Evolutionary conservation across 1,140 invertebrate genomes (phyloP).

Genomic region (Aphelenchoides fujianensis): DNA sequence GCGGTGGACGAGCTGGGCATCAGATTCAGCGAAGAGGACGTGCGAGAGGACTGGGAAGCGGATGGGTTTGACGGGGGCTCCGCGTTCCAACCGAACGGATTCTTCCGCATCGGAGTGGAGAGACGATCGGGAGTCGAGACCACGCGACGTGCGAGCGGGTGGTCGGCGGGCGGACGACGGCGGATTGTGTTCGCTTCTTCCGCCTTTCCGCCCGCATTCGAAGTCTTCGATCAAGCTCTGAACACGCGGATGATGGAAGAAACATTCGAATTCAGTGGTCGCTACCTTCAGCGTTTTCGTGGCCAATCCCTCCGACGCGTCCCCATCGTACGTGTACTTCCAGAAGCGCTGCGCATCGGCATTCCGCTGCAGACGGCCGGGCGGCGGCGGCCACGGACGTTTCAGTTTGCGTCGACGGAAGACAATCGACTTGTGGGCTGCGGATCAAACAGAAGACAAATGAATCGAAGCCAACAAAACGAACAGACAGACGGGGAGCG

Average conservation of each 20-base stretch:
- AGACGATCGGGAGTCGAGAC: conserved; percentile 20
- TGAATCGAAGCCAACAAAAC: no score
- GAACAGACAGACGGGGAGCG: no score
- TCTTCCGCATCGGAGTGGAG: conserved; percentile 17
- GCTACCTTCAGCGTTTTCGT: background rate
- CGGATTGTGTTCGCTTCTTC: background rate
- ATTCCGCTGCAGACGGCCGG: background rate
- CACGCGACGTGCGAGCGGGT: conserved; percentile 12
- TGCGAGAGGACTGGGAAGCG: background rate
- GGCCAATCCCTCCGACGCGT: background rate
- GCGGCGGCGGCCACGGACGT: conserved; percentile 12
- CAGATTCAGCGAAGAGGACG: background rate
- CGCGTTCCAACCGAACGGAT: conserved; percentile 24
- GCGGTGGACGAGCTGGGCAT: background rate
- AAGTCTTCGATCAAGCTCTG: conserved; percentile 3
- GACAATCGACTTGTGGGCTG: background rate
- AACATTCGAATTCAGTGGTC: background rate
- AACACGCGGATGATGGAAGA: background rate
- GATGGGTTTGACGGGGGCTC: conserved; percentile 19
- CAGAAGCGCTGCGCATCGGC: conserved; percentile 14
- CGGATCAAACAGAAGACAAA: background rate
- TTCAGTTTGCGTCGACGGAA: background rate
- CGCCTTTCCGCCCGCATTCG: background rate
- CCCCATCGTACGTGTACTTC: conserved; percentile 13
- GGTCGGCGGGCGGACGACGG: background rate